Base-by-base conservation (phyloP, 2,113 vertebrate species). In the Dicentrarchus labrax region DNA sequence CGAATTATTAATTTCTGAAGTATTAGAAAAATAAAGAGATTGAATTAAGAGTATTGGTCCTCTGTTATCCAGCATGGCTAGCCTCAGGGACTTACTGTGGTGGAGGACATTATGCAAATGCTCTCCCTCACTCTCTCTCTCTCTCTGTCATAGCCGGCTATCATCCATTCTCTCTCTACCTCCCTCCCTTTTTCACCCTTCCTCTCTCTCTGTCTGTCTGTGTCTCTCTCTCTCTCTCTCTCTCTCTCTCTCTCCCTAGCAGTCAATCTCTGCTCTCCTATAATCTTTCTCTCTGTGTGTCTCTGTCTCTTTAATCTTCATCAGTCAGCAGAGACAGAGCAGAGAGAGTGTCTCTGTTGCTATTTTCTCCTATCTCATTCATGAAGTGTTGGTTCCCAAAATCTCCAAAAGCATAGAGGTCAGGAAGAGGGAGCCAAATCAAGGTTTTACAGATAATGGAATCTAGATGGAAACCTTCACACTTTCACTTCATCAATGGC, bases 1-100 rank as follows among this genome's bases (percentile, higher is more conserved):
- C 94, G 95, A 97, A 98, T 98, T 98, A 99, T 98, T 99, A 98
- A 99, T 99, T 99, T 98, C 96, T 96, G 74, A 97, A 98, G 98
- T 97, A 98, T 98, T 98, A 97, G 96, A 97, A 98, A 97, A 97
- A 98, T 97, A 98, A 97, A 97, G 96, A 99, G 98, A 99, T 99
- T 99, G 98, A 98, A 99, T 99, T 99, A 99, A 98, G 96, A 98
- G 98, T 98, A 99, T 97, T 99, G 97, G 97, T 96, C 96, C 96
- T 96, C 96, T 96, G 96, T 99, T 98, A 98, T 99, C 97, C 97
- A 96, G 97, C 97, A 97, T 96, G 90, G 92, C 87, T 93, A 97
- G 97, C 98, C 98, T 97, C 95, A 95, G 98, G 98, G 97, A 98
- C 94, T 95, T 95, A 96, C 96, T 97, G 95, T 96, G 97, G 97